phyloP scores from a whole-genome alignment of 2,888 invertebrate species.

The Palloptera scutellata region DNA sequence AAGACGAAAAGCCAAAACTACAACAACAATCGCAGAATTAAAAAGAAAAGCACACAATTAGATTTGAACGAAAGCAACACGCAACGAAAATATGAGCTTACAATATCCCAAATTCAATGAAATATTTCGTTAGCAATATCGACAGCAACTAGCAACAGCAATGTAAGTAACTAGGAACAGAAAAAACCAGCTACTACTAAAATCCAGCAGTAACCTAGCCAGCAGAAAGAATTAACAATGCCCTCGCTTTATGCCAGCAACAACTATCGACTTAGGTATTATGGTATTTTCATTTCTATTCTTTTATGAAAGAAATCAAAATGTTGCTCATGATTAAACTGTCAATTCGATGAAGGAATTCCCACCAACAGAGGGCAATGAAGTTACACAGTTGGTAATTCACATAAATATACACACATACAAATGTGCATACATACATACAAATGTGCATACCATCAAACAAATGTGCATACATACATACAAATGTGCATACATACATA shows the following conservation, averaged over 20 bases:
- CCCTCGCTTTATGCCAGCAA: background rate
- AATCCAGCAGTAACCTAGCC: background rate
- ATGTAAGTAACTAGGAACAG: background rate
- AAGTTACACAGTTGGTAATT: background rate
- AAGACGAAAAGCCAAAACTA: too few species aligned
- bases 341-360: conserved; percentile 13
- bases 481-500: background rate
- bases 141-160: conserved; percentile 1
- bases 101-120: background rate
- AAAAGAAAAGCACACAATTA: too few species aligned
- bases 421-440: background rate
- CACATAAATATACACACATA: background rate
- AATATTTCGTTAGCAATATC: too few species aligned
- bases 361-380: conserved; percentile 14
- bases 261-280: background rate
- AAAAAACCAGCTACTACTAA: background rate
- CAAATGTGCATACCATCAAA: background rate
- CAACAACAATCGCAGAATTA: too few species aligned
- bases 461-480: background rate
- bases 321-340: conserved; percentile 14
- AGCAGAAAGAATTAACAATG: background rate
- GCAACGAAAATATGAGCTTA: background rate
- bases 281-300: background rate
- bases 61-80: background rate
- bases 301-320: background rate